phyloP scores from a whole-genome alignment of 2,888 invertebrate species.

The Agonum fuliginosum region DNA sequence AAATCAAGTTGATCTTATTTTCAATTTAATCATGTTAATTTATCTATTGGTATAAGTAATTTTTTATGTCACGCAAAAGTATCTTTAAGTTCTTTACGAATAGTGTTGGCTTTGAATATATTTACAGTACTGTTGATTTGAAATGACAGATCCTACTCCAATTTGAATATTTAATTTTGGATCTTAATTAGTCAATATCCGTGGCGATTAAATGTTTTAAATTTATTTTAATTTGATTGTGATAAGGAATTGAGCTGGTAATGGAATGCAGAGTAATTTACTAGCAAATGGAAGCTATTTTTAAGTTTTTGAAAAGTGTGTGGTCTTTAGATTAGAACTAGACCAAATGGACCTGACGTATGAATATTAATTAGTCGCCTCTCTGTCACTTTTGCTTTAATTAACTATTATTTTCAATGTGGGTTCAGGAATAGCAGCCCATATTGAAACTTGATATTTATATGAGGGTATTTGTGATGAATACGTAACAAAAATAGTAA shows the following conservation, averaged over 20 bases:
- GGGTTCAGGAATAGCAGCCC: background rate
- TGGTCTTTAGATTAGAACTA: constrained; percentile 42
- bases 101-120: constrained; percentile 1
- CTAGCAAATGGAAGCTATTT: constrained; percentile 46
- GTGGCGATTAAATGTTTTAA: constrained; percentile 41
- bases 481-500: too few relatives aligned
- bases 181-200: constrained; percentile 46
- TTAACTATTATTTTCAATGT: constrained; percentile 15
- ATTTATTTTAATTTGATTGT: constrained; percentile 37
- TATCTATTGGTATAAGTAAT: too few relatives aligned
- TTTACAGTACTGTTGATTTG: constrained; percentile 29
- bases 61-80: constrained; percentile 19
- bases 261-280: constrained; percentile 46
- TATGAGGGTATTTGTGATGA: too few relatives aligned
- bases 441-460: constrained; percentile 14
- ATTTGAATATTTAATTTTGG: constrained; percentile 49
- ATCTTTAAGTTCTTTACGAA: constrained; percentile 1
- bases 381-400: constrained; percentile 13
- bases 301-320: constrained; percentile 33
- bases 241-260: constrained; percentile 37
- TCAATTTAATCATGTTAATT: background rate
- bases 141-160: constrained; percentile 40
- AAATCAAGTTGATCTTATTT: background rate
- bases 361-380: constrained; percentile 23
- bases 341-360: constrained; percentile 15